Evolutionary conservation across 37 sponge, comb jelly and placozoan genomes (phyloP), one percentile per base, ranked within the genome.

Genomic region (Haliclona indistincta): DNA sequence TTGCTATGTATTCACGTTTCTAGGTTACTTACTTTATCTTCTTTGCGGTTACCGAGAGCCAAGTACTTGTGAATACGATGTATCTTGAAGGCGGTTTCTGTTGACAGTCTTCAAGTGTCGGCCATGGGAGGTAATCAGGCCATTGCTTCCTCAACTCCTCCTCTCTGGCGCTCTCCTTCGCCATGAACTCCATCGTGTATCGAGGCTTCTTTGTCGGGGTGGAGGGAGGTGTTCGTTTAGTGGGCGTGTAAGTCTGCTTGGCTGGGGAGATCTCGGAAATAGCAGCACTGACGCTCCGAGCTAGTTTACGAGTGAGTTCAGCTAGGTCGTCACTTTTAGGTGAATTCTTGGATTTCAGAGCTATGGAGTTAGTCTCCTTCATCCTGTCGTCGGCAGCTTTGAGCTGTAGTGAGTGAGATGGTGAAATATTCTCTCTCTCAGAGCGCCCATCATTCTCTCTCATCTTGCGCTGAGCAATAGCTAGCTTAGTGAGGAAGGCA

Each of bases 31-130:
- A 92, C 93, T 84, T 71, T 2, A 80, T 68, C 64, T 85, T 85
- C 63, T 92, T 92, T 28, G 84, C 71, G 7, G 83, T 76, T 23
- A 88, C 88, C 35, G 88, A 83, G 66, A 92, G 69, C 78, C 89
- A 88, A 5, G 89, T 88, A 53, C 89, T 92, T 43, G 89, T 73
- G 52, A 80, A 88, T 22, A 86, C 55, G 43, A 86, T 2, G 13
- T 36, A 55, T 38, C 64, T 76, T 7, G 81, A 71, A 7, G 73
- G 73, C 2, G 76, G 69, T 26, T 43, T 68, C 52, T 79, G 62
- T 8, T 15, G 13, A 37, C 93, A 92, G 40, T 83, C 85, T 37
- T 86, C 85, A 15, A 76, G 67, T 6, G 73, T 79, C 2, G 86
- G 86, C 86, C 86, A 85, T 5, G 86, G 74, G 3, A 53, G 43